Evolutionary conservation across 2,888 invertebrate species (phyloP).

Genomic region (Metalampra italica): DNA sequence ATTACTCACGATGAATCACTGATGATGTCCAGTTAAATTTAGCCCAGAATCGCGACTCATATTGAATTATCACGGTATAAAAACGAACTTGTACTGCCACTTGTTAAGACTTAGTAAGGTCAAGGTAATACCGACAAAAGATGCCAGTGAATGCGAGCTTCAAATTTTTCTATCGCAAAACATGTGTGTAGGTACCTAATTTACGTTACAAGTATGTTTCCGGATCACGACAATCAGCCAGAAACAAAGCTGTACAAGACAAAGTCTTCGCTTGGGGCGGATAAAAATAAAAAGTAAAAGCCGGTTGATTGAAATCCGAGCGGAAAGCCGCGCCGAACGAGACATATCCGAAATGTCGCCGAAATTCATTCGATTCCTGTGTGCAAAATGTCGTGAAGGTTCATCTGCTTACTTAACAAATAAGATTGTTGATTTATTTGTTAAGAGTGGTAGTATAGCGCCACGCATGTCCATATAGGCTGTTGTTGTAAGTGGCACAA

Average conservation of each 20-base stretch:
- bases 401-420: conserved; percentile 1
- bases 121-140: too few relatives aligned
- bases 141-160: too few relatives aligned
- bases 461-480: too few relatives aligned
- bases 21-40: neutral
- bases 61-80: neutral
- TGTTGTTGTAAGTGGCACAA: too few relatives aligned
- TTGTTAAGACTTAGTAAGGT: too few relatives aligned
- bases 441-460: too few relatives aligned
- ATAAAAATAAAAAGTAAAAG: conserved; percentile 22
- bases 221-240: conserved; percentile 3
- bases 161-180: too few relatives aligned
- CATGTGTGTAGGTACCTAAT: neutral
- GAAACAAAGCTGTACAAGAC: conserved; percentile 5
- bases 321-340: conserved; percentile 12
- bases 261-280: conserved; percentile 15
- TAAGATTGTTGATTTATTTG: neutral
- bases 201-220: neutral
- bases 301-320: conserved; percentile 32
- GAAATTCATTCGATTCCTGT: conserved; percentile 17
- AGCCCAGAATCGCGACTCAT: too few relatives aligned
- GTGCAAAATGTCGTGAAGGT: neutral
- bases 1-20: neutral
- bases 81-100: too few relatives aligned
- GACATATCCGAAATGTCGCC: conserved; percentile 22